phyloP scores from a whole-genome alignment of 2,113 vertebrate species.

The Brachionichthys hirsutus region DNA sequence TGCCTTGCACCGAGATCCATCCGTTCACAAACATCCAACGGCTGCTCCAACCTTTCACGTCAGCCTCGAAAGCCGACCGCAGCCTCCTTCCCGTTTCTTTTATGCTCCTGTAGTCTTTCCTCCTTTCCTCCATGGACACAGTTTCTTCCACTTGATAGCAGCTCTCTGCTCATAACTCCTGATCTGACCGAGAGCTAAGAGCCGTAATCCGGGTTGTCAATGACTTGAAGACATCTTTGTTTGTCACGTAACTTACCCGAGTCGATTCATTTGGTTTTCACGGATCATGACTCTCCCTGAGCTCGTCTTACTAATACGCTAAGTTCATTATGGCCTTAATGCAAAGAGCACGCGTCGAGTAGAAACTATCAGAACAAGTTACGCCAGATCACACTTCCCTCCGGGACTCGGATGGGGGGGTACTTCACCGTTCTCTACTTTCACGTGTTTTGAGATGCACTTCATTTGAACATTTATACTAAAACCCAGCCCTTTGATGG shows the following conservation, averaged over 20 bases:
- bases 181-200: constrained; percentile 22
- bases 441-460: background rate
- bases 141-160: constrained; percentile 16
- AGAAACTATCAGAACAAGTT: background rate
- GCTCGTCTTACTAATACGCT: too few relatives aligned
- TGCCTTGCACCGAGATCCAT: background rate
- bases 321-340: background rate
- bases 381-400: too few relatives aligned
- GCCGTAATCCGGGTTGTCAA: background rate
- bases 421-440: too few relatives aligned
- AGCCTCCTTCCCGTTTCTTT: constrained; percentile 15
- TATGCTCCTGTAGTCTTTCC: constrained; percentile 12
- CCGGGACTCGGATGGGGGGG: too few relatives aligned
- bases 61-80: background rate
- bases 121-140: constrained; percentile 50
- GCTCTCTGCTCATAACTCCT: constrained; percentile 35
- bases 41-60: constrained; percentile 28
- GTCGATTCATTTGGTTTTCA: too few relatives aligned
- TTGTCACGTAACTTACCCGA: too few relatives aligned
- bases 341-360: background rate
- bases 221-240: too few relatives aligned
- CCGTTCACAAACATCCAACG: background rate
- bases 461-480: background rate
- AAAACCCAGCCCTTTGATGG: background rate
- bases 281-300: too few relatives aligned